Evolutionary conservation across 2,797 vertebrate genomes (phyloP).

Genomic region (Pangasius sanitwongsei): DNA sequence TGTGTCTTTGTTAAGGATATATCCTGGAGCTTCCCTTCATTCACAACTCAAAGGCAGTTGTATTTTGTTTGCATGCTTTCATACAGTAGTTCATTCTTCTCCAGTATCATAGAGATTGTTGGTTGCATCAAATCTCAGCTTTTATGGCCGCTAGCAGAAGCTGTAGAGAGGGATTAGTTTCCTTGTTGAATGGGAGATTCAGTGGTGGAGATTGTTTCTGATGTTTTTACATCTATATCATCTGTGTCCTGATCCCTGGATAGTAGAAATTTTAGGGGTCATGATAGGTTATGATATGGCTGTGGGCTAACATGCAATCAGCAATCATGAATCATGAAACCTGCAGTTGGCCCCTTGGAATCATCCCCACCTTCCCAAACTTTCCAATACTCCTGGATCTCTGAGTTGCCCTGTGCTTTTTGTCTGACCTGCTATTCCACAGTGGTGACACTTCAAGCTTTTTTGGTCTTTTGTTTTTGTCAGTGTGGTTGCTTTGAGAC

Average conservation of each 20-base stretch:
- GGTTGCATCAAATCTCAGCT: not conserved
- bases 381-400: not conserved
- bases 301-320: not conserved
- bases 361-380: not conserved
- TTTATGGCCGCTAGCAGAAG: not conserved
- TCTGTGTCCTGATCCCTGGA: not conserved
- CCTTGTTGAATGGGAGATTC: not conserved
- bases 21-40: not conserved
- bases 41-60: not conserved
- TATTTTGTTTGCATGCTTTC: not conserved
- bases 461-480: not conserved
- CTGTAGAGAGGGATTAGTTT: not conserved
- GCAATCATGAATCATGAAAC: not conserved
- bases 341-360: not conserved
- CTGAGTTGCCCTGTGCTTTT: not conserved
- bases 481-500: not conserved
- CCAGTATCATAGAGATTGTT: not conserved
- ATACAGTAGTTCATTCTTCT: not conserved
- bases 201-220: not conserved
- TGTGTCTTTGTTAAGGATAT: not conserved
- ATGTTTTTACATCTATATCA: not conserved
- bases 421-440: not conserved
- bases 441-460: not conserved
- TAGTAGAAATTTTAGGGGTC: not conserved
- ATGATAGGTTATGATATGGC: not conserved